These are phyloP conservation scores for Coracias cyanogaster DNA, from an alignment of 2,797 vertebrate genomes.

Conservation along the genomic window DNA sequence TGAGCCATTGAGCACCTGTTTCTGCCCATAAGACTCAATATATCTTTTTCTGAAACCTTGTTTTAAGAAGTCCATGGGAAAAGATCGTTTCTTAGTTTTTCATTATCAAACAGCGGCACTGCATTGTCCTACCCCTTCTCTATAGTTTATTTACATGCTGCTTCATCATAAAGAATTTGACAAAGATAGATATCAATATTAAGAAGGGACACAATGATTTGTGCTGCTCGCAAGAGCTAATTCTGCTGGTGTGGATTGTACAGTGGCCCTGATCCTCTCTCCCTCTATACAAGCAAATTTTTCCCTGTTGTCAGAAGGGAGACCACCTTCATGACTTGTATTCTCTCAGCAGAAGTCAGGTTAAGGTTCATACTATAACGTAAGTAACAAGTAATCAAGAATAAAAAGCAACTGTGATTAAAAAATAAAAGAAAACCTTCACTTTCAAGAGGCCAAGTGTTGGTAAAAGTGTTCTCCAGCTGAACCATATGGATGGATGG, in stretches of 20 bases:
- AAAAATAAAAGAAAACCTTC: neutral
- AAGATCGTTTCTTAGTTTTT: neutral
- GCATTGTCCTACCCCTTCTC: neutral
- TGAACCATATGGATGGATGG: neutral
- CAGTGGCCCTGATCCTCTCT: neutral
- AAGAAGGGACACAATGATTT: neutral
- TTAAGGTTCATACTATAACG: neutral
- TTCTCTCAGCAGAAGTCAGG: neutral
- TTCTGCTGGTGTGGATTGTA: neutral
- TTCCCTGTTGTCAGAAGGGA: neutral
- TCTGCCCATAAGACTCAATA: neutral
- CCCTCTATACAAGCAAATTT: neutral
- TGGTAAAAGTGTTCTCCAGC: neutral
- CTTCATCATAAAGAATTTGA: neutral
- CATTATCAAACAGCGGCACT: neutral
- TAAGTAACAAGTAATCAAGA: neutral
- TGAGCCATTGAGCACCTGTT: neutral
- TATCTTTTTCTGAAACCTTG: neutral
- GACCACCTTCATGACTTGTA: neutral
- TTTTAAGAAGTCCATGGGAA: neutral
- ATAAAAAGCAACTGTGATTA: neutral
- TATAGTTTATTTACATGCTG: neutral
- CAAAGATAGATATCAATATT: neutral
- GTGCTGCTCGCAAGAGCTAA: neutral
- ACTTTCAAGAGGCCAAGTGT: neutral